Base-by-base conservation (phyloP, 2,888 invertebrate species). In the Trichogramma dendrolimi region DNA sequence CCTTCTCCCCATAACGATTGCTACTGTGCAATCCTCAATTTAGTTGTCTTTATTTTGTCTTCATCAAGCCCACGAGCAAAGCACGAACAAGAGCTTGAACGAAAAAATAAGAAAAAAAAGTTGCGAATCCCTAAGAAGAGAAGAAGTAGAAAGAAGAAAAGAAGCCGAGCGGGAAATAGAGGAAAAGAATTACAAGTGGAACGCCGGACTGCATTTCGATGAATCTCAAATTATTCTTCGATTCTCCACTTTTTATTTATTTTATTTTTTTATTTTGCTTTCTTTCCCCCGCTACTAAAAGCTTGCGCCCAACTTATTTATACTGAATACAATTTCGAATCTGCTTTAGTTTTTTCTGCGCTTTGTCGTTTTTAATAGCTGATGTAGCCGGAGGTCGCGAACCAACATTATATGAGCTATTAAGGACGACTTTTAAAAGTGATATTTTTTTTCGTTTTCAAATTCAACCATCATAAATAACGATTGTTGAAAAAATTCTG, bases 161-260 rank as follows among this genome's bases (percentile, higher is more conserved):
- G 61, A 58, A 61, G 67, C 62, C 60, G 68, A 59, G 63, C 47
- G 27, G 67, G 68, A 65, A 67, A 63, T 67, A 70, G 66, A 70
- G 70, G 72, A 74, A 76, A 76, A 74, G 77, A 78, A 78, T 78
- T 76, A 75, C 77, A 77, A 78, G 75, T 75, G 75, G 72, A 70
- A 73, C 71, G 72, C 70, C 71, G 68, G 67, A 69, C 68, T 75
- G 75, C 75, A 74, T 75, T 72, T 67, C 73, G 73, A 77, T 78
- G 77, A 77, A 77, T 77, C 72, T 73, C 70, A 73, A 75, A 77
- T 78, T 76, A 77, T 77, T 76, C 75, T 70, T 71, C 67, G 67
- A 61, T 65, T 60, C 50, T 59, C 44, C 27, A 27, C 27, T 27
- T 27, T 27, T 27, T 27, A 27, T 27, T 27, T 27, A 1, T 14